Conservation (phyloP, 2,113 vertebrate species). For the Oncorhynchus masou region DNA sequence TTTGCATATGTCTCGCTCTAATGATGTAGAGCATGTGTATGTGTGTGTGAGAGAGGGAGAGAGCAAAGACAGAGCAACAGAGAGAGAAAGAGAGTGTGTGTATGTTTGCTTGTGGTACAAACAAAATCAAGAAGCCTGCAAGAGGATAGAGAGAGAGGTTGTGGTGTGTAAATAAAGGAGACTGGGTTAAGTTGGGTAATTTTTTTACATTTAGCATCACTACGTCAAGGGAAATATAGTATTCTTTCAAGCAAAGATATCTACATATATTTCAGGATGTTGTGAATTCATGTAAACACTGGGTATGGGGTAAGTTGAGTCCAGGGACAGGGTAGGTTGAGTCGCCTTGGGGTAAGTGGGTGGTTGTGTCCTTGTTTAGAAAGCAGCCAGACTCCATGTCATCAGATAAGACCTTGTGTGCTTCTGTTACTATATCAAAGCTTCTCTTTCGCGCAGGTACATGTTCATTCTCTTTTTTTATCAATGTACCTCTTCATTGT, state of each 20-base stretch:
- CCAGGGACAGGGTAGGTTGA: neutral
- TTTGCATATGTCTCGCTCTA: no score
- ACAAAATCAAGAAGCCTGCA: neutral
- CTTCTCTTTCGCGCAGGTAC: no score
- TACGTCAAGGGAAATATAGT: neutral
- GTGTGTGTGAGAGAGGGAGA: no score
- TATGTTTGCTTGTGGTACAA: neutral
- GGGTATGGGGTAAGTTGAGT: neutral
- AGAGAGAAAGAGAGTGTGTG: neutral
- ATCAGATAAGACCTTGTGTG: neutral
- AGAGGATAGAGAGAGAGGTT: neutral
- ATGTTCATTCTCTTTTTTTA: no score
- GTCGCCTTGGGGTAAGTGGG: no score
- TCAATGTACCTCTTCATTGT: no score
- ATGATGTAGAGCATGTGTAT: neutral
- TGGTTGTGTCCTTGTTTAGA: neutral
- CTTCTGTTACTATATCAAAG: no score
- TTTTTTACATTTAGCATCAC: no score
- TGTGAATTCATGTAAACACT: neutral
- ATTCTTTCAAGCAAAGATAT: neutral
- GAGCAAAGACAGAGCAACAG: no score
- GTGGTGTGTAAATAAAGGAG: neutral
- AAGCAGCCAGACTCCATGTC: no score
- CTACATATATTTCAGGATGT: neutral
- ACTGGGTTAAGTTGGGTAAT: neutral